Evolutionary conservation across 2,113 vertebrate genomes (phyloP).

Genomic region (Rhea americana): DNA sequence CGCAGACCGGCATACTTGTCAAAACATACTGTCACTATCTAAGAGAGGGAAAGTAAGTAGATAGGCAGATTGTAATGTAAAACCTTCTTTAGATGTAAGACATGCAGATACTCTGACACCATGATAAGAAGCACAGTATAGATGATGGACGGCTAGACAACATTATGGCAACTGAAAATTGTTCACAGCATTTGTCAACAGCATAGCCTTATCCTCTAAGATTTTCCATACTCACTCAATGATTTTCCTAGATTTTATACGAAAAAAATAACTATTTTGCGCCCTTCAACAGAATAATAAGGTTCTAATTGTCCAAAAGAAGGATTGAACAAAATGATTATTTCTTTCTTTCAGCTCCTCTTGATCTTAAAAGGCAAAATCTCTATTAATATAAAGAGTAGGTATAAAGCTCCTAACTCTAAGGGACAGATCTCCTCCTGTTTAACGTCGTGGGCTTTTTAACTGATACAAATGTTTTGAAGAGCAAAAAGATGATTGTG

Average conservation of each 20-base stretch:
- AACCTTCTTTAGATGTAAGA: neutral
- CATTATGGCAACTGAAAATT: neutral
- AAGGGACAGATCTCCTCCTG: neutral
- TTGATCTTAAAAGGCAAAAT: neutral
- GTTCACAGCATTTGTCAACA: neutral
- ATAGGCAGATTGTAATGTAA: neutral
- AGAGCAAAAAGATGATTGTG: neutral
- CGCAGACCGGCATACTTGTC: neutral
- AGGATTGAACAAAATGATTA: neutral
- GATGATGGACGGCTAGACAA: neutral
- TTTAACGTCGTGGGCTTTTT: neutral
- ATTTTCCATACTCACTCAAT: neutral
- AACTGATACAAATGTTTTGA: neutral
- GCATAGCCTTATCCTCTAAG: neutral
- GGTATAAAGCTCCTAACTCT: neutral
- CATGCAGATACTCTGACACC: neutral
- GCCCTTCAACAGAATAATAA: neutral
- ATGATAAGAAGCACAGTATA: neutral
- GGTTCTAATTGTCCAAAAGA: neutral
- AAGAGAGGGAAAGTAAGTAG: neutral
- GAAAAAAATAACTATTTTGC: neutral
- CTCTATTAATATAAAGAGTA: neutral
- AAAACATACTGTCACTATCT: neutral
- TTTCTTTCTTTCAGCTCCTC: neutral
- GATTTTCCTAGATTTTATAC: neutral